phyloP scores from a whole-genome alignment of 2,113 vertebrate genomes.

The Chaetodon trifascialis region DNA sequence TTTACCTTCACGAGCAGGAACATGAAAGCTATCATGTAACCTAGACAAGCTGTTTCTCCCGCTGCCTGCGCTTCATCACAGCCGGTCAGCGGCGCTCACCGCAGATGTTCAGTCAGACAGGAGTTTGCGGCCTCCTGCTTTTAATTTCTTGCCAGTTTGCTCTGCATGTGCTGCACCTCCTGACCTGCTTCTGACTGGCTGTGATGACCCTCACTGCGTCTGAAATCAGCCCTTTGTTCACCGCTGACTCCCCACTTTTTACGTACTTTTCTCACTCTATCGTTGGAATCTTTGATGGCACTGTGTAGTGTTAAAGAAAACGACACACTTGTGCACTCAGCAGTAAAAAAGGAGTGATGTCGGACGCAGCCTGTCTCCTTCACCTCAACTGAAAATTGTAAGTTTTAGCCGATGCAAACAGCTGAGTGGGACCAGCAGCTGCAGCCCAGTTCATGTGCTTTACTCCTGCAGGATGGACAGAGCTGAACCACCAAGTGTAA shows the following conservation, averaged over 20 bases:
- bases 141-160: slow-evolving; percentile 32
- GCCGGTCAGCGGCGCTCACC: neutral
- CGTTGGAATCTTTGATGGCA: neutral
- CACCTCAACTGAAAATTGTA: neutral
- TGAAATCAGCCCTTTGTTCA: slow-evolving; percentile 18
- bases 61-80: slow-evolving; percentile 24
- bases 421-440: slow-evolving; percentile 43
- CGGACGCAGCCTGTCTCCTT: slow-evolving; percentile 1
- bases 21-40: neutral
- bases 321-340: neutral
- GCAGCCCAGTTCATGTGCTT: slow-evolving; percentile 17
- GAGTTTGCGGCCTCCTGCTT: slow-evolving; percentile 45
- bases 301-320: neutral
- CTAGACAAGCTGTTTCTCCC: neutral
- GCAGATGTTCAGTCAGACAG: slow-evolving; percentile 25
- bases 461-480: slow-evolving; percentile 40
- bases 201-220: slow-evolving; percentile 17
- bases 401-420: slow-evolving; percentile 16
- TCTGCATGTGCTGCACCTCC: slow-evolving; percentile 54
- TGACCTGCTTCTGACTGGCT: slow-evolving; percentile 54
- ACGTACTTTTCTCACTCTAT: neutral
- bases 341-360: neutral
- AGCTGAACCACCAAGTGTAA: slow-evolving; percentile 16
- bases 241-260: slow-evolving; percentile 1
- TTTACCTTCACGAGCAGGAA: neutral